Base-by-base conservation (phyloP, 2,113 vertebrate species). In the Muntiacus reevesi region DNA sequence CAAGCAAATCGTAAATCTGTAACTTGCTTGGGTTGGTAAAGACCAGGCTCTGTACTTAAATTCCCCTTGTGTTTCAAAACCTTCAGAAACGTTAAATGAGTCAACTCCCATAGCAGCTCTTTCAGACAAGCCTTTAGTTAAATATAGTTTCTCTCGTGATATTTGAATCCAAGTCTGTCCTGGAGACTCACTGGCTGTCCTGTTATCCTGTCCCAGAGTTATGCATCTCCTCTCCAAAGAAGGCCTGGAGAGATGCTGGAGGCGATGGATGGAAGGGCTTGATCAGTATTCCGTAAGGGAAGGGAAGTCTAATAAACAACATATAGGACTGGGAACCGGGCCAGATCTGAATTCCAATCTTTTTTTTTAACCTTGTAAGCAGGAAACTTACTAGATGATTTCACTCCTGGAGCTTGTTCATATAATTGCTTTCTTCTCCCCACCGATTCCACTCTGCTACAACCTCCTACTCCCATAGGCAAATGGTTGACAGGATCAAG, bases 201-300 rank as follows among this genome's bases (percentile, higher is more conserved):
- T 57, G 4, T 59, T 76, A 62, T 71, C 43, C 36, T 60, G 27
- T 55, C n/a, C 30, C 89, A 30, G 91, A 89, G 79, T 97, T 96
- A 95, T 74, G 76, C 67, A 60, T 90, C 76, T 94, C 33, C 16
- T 97, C 62, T 92, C 45, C 88, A 90, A 82, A 88, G 43, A 47
- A 96, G 67, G 55, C 94, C 84, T 40, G 67, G 55, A 93, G 81
- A 87, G 82, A 91, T 89, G 90, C 28, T 62, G 85, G 47, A 86
- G 21, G 67, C 3, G 8, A 87, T 67, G 15, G 0, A 94, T 89
- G 82, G 43, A 79, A 82, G 17, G n/a, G 25, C 55, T 96, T 83
- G 52, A 84, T 87, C 95, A 74, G 15, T 96, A 88, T 50, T 97
- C 97, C 91, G 71, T 86, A 92, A 64, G 94, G 74, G 95, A 97